Percentiles rank a stretch among this genome's conserved stretches.
Evolutionary conservation across 2,888 invertebrate genomes (phyloP).

Genomic region (Erannis defoliaria): DNA sequence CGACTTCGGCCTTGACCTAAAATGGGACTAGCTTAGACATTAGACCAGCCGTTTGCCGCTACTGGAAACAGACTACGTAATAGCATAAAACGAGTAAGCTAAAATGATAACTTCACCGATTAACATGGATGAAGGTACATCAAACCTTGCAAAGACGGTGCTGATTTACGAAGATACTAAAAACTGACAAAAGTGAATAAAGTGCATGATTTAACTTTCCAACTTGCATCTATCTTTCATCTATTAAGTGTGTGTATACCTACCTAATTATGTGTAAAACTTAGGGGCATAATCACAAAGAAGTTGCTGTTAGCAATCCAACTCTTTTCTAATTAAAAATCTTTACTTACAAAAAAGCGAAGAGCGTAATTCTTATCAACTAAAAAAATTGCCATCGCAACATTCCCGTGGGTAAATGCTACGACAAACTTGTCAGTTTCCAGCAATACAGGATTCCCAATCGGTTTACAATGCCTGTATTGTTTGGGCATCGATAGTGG

Average conservation of each 20-base stretch:
- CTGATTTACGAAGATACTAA: too few relatives aligned
- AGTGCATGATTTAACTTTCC: too few relatives aligned
- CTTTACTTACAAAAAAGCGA: not conserved
- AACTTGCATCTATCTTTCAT: too few relatives aligned
- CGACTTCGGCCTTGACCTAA: slow-evolving; percentile 40
- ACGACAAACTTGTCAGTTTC: slow-evolving; percentile 12
- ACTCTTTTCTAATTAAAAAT: too few relatives aligned
- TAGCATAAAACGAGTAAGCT: slow-evolving; percentile 24
- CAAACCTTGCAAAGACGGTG: slow-evolving; percentile 6
- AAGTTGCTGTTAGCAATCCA: too few relatives aligned
- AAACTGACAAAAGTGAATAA: too few relatives aligned
- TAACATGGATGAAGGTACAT: not conserved
- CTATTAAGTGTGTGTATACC: too few relatives aligned
- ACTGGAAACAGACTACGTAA: slow-evolving; percentile 29
- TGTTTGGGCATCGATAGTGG: slow-evolving; percentile 22
- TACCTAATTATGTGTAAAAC: too few relatives aligned
- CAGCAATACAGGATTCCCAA: slow-evolving; percentile 26
- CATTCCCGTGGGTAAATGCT: slow-evolving; percentile 9
- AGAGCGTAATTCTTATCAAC: not conserved
- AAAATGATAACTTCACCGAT: slow-evolving; percentile 3
- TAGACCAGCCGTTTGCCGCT: slow-evolving; percentile 5
- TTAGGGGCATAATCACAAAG: too few relatives aligned
- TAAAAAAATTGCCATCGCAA: not conserved
- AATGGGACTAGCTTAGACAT: slow-evolving; percentile 25
- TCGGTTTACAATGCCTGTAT: slow-evolving; percentile 31